Conservation (phyloP, 1,140 invertebrate genomes). For the Spodoptera frugiperda region DNA sequence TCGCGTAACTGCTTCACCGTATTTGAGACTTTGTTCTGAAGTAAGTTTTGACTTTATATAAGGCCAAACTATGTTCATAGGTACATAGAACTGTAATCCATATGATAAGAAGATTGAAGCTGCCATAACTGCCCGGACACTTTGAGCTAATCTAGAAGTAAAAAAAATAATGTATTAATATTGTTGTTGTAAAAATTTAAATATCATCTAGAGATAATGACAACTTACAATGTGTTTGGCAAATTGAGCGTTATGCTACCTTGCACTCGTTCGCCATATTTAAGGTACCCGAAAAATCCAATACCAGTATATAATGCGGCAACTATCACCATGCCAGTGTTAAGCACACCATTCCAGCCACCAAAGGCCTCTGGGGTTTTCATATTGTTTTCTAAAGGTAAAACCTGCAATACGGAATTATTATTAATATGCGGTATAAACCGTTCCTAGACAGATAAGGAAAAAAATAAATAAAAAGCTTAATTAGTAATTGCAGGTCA, state of each 20-base stretch:
- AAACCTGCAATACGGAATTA: conserved; percentile 85
- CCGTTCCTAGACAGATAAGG: background rate
- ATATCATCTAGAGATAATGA: background rate
- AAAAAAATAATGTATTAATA: background rate
- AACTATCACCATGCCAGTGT: conserved; percentile 95
- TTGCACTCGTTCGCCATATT: conserved; percentile 92
- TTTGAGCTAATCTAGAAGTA: conserved; percentile 90
- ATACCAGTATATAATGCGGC: conserved; percentile 93
- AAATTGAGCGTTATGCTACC: conserved; percentile 95
- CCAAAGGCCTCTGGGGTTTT: conserved; percentile 93
- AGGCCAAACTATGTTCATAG: conserved; percentile 95
- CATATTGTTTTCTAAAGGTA: conserved; percentile 97
- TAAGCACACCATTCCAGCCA: conserved; percentile 94
- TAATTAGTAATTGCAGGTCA: conserved; percentile 17
- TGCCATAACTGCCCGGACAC: conserved; percentile 94
- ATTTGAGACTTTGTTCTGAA: conserved; percentile 86
- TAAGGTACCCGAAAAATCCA: conserved; percentile 96
- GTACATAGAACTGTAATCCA: conserved; percentile 96
- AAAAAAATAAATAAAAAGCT: background rate
- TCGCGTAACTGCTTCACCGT: conserved; percentile 90
- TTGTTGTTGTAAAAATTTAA: background rate
- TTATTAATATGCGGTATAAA: background rate
- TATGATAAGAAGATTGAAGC: conserved; percentile 95
- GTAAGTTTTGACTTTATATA: conserved; percentile 88
- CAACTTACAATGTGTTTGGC: conserved; percentile 91